These are phyloP conservation scores for Gasterosteus aculeatus DNA, from an alignment of 2,113 vertebrate species.

Conservation along the genomic window DNA sequence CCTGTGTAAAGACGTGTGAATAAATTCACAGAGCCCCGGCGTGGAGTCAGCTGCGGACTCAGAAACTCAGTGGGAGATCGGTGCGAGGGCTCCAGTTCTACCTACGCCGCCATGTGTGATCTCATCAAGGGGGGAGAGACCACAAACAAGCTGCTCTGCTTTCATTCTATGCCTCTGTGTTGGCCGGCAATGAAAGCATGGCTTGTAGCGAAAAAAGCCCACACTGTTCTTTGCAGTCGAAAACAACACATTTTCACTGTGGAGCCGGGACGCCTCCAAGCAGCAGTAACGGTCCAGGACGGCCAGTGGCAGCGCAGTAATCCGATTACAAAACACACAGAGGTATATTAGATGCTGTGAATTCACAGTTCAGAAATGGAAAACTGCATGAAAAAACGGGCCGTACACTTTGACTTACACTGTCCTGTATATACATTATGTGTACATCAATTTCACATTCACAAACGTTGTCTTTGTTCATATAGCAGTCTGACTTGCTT, in stretches of 20 bases:
- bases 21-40: slow-evolving; percentile 41
- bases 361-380: neutral
- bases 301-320: slow-evolving; percentile 49
- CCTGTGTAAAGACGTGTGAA: slow-evolving; percentile 56
- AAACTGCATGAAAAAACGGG: too few species aligned
- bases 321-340: slow-evolving; percentile 49
- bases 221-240: slow-evolving; percentile 59
- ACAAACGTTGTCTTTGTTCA: slow-evolving; percentile 23
- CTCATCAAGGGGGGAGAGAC: slow-evolving; percentile 62
- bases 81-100: slow-evolving; percentile 34
- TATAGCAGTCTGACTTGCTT: slow-evolving; percentile 17
- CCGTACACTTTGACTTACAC: neutral
- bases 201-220: slow-evolving; percentile 70
- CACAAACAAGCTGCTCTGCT: slow-evolving; percentile 68
- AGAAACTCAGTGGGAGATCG: slow-evolving; percentile 53
- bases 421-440: neutral
- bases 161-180: slow-evolving; percentile 62
- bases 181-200: slow-evolving; percentile 70
- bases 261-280: slow-evolving; percentile 43
- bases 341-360: neutral
- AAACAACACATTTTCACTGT: slow-evolving; percentile 41
- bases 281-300: slow-evolving; percentile 39
- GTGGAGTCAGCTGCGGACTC: slow-evolving; percentile 32
- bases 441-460: neutral
- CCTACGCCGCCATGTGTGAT: slow-evolving; percentile 58